phyloP scores from a whole-genome alignment of 2,113 vertebrate genomes.

The Natator depressus region DNA sequence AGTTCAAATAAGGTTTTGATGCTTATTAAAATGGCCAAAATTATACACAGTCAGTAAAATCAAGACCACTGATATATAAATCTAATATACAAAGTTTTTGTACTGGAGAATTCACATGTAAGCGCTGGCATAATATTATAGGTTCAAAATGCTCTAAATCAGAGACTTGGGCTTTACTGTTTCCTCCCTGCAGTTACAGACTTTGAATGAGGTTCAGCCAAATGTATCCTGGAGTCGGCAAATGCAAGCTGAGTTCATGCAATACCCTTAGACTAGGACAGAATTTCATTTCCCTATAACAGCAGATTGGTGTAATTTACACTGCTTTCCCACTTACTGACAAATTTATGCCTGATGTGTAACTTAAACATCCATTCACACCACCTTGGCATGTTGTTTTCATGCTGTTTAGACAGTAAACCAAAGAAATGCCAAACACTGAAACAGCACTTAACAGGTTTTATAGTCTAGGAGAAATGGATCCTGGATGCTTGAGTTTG shows the following conservation, averaged over 20 bases:
- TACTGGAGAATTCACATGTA: not conserved
- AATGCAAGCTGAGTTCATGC: not conserved
- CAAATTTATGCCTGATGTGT: not conserved
- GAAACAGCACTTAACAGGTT: not conserved
- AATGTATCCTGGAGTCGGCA: not conserved
- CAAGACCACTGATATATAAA: not conserved
- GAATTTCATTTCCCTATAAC: not conserved
- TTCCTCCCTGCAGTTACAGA: not conserved
- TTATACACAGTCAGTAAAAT: not conserved
- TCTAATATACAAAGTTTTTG: not conserved
- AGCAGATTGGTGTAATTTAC: not conserved
- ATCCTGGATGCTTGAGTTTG: not conserved
- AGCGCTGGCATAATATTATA: not conserved
- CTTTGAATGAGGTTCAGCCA: not conserved
- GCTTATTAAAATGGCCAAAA: not conserved
- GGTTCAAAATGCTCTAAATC: not conserved
- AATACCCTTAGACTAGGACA: not conserved
- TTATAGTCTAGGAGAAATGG: not conserved
- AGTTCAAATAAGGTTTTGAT: not conserved
- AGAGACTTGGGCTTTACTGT: not conserved
- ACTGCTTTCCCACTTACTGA: not conserved
- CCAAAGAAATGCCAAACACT: not conserved
- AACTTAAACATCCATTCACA: not conserved
- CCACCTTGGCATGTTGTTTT: not conserved
- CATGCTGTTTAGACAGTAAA: not conserved